Evolutionary conservation across 2,888 invertebrate species (phyloP), one percentile per base, ranked within the genome.

Genomic region (Brachycybe producta): DNA sequence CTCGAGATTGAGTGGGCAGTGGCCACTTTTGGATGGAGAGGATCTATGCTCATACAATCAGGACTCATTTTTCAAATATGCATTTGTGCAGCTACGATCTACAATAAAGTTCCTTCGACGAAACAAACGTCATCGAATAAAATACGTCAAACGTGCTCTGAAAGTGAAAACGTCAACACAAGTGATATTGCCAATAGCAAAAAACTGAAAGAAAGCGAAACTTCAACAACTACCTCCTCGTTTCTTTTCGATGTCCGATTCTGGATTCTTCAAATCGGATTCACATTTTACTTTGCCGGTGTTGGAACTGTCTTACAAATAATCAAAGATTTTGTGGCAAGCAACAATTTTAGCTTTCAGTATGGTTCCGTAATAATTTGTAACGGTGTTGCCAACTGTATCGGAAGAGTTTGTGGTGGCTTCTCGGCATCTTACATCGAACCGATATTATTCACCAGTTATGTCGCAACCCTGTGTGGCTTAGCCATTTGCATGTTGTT

Each of bases 1-100:
- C 7, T 27, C 11, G n/a, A n/a, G 15, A 19, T 42, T 26, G 42
- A 42, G 27, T 42, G 24, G 42, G 15, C 42, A 23, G 15, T 42
- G 5, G 5, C 23, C 11, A 8, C 11, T 3, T 42, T 26, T 17
- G 42, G 42, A 11, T 42, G 42, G 42, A 11, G 27, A 1, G 42
- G 42, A 3, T 26, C 42, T 19, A 42, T 42, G 42, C 26, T 42
- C 15, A n/a, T 42, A 19, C 42, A 42, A 21, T 23, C 42, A 2
- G 42, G 42, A 5, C 7, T 42, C 27, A 11, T 42, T n/a, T 19
- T 42, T 2, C 42, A 42, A 2, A n/a, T 23, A 15, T 15, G 23
- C 21, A 26, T 41, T 5, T 41, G 41, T 13, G 41, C 24, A 2
- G 24, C 41, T 2, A 5, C 26, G 8, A 3, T 41, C 21, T 41